Evolutionary conservation across 2,797 vertebrate genomes (phyloP), one percentile per base, ranked within the genome.

Genomic region (Poecilia velifera): DNA sequence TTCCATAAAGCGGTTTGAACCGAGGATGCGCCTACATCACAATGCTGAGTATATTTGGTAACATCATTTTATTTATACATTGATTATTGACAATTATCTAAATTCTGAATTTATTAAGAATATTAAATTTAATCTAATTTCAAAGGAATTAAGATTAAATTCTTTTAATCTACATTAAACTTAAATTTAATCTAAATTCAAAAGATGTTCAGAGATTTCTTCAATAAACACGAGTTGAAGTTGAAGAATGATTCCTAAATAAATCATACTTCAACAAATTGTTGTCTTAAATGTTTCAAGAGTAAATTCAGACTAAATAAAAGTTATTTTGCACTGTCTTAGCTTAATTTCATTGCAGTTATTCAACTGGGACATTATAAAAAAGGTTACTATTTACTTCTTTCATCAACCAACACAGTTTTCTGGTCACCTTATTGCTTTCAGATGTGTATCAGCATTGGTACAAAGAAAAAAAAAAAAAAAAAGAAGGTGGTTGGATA

Each of bases 371-470:
- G 86, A 80, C 82, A 78, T 78, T 79, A 86, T 89, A 72, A 5
- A 81, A 57, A 72, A 22, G 36, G 20, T 73, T 88, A 25, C 88
- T 85, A 84, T 84, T 75, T 76, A 80, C 73, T 89, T 86, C 51
- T 80, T 87, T 91, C 81, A 78, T 78, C 55, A 82, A 88, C 66
- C 74, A 5, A 25, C 36, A 53, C 77, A 80, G 82, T 82, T 78
- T 73, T 76, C 78, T 72, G n/a, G 55, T 84, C 79, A 16, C 22
- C 86, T 85, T 84, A 91, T 87, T 88, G 81, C 85, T 90, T 88
- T 91, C 87, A 91, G 89, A 90, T 92, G 91, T 90, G 84, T 41
- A 78, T 39, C 71, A 77, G 85, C 64, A 77, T 72, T 49, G 45
- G 76, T 9, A 71, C 1, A 14, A 73, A 12, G 34, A 34, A 78